phyloP scores from a whole-genome alignment of 2,797 vertebrate genomes.

The Trachops cirrhosus region DNA sequence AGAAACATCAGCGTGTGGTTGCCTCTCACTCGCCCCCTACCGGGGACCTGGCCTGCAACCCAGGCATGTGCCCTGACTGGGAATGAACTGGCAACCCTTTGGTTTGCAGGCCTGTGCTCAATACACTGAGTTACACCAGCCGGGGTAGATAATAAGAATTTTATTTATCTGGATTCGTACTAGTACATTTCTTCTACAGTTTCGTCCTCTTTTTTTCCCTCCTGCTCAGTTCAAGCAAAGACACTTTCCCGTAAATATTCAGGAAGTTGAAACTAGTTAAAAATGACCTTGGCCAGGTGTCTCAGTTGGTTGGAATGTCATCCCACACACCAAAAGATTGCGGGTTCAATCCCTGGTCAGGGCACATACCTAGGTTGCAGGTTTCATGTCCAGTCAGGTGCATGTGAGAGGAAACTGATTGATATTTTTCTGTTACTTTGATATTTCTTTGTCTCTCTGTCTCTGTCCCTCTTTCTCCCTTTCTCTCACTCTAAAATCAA shows the following conservation, averaged over 20 bases:
- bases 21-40: too few relatives aligned
- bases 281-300: neutral
- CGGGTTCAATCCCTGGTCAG: neutral
- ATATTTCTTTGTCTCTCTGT: neutral
- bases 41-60: too few relatives aligned
- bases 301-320: neutral
- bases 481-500: neutral
- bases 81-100: too few relatives aligned
- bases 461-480: neutral
- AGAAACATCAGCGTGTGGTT: too few relatives aligned
- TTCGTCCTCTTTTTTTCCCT: neutral
- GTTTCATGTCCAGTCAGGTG: neutral
- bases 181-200: neutral
- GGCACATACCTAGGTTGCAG: neutral
- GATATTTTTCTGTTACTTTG: neutral
- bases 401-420: neutral
- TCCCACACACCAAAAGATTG: neutral
- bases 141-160: neutral
- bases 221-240: neutral
- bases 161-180: neutral
- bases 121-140: too few relatives aligned
- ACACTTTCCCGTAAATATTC: neutral
- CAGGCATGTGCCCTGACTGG: too few relatives aligned
- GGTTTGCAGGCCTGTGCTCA: too few relatives aligned
- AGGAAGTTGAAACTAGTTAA: conserved; percentile 1